Conservation (phyloP, 2,888 invertebrate species). For the Epinotia ramella region DNA sequence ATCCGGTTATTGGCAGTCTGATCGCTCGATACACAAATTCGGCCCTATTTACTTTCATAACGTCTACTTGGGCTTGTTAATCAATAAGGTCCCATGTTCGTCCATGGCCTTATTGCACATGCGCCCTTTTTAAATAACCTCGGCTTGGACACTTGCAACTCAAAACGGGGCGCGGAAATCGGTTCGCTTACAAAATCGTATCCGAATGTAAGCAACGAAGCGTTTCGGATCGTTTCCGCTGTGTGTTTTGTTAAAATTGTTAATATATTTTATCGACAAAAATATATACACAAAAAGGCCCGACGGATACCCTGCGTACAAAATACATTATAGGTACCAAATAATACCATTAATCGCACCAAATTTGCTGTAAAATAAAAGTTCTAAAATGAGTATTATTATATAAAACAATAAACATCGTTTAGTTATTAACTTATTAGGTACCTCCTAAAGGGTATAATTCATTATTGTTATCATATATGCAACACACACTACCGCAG, state of each 20-base stretch:
- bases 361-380: too few relatives aligned
- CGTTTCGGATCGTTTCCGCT: constrained; percentile 19
- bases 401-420: too few relatives aligned
- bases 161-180: constrained; percentile 59
- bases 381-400: too few relatives aligned
- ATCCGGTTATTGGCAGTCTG: constrained; percentile 55
- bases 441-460: too few relatives aligned
- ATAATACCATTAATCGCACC: too few relatives aligned
- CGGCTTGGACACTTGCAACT: constrained; percentile 64
- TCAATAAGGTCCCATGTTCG: constrained; percentile 7
- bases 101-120: constrained; percentile 1
- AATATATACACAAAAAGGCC: background rate
- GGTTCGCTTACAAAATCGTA: constrained; percentile 56
- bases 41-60: constrained; percentile 59
- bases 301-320: too few relatives aligned
- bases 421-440: too few relatives aligned
- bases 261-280: constrained; percentile 19
- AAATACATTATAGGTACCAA: too few relatives aligned
- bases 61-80: constrained; percentile 47
- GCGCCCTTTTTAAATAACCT: constrained; percentile 17
- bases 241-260: background rate
- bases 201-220: constrained; percentile 35
- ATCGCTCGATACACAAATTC: constrained; percentile 59
- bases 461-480: too few relatives aligned
- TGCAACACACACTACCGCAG: too few relatives aligned